A percentile compares a stretch with the other conserved stretches of the same genome.
Conservation (phyloP, 2,888 invertebrate species). For the Eilema griseolum region DNA sequence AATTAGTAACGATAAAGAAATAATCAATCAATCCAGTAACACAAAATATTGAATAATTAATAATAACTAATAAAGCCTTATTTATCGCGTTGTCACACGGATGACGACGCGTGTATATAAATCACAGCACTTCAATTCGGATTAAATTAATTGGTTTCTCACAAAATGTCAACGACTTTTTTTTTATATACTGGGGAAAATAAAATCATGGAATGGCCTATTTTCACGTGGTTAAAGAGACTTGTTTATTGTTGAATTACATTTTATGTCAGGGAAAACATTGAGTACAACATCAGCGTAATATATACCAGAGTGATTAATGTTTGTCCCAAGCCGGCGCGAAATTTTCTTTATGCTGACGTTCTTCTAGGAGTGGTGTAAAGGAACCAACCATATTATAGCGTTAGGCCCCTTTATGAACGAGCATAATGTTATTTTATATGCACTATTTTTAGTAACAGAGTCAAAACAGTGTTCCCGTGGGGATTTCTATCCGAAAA, state of each 20-base stretch:
- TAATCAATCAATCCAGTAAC: no score
- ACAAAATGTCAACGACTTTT: slow-evolving; percentile 47
- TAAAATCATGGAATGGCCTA: slow-evolving; percentile 37
- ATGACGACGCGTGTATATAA: slow-evolving; percentile 19
- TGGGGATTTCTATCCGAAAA: no score
- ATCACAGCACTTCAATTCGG: slow-evolving; percentile 27
- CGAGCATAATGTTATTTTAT: background rate
- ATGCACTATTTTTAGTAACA: no score
- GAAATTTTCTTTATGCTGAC: slow-evolving; percentile 45
- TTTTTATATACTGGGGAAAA: slow-evolving; percentile 40
- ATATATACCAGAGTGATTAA: slow-evolving; percentile 24
- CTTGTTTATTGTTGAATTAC: slow-evolving; percentile 45
- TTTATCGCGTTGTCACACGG: slow-evolving; percentile 3
- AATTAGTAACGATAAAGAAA: no score
- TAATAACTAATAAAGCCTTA: no score
- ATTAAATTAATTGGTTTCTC: slow-evolving; percentile 46
- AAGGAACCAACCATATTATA: slow-evolving; percentile 29
- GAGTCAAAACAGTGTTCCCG: no score
- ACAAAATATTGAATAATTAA: no score
- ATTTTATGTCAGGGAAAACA: slow-evolving; percentile 24
- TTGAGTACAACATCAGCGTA: slow-evolving; percentile 17
- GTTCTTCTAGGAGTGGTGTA: slow-evolving; percentile 38
- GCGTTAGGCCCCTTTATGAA: slow-evolving; percentile 26
- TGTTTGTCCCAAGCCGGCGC: slow-evolving; percentile 29
- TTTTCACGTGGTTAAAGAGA: slow-evolving; percentile 36